These are phyloP conservation scores for Thunnus thynnus DNA, from an alignment of 2,113 vertebrate genomes.

Conservation along the genomic window DNA sequence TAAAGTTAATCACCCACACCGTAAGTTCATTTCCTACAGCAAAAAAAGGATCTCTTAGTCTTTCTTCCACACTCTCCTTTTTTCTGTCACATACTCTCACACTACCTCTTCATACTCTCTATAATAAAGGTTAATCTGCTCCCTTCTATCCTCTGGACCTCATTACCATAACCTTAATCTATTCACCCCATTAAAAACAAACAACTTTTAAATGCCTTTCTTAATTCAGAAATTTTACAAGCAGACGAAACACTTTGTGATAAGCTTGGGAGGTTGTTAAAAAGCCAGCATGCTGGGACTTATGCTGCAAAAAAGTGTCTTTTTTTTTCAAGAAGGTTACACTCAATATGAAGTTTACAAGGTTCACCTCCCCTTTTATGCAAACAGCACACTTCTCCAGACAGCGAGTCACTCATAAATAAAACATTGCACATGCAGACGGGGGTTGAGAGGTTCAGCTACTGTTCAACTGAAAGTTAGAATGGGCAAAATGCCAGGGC, in stretches of 20 bases:
- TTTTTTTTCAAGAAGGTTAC: background rate
- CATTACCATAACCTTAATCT: conserved; percentile 35
- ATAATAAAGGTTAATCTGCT: conserved; percentile 35
- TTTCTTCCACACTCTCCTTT: background rate
- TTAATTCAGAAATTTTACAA: conserved; percentile 31
- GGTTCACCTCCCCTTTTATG: background rate
- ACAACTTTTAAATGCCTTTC: conserved; percentile 14
- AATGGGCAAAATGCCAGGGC: background rate
- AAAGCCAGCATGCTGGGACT: background rate
- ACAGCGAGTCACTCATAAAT: conserved; percentile 33
- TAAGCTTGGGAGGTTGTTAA: background rate
- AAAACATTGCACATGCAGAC: conserved; percentile 30
- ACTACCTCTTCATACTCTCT: background rate
- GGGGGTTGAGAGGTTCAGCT: conserved; percentile 11
- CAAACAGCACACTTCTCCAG: conserved; percentile 31
- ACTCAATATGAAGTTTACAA: background rate
- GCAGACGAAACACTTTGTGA: background rate
- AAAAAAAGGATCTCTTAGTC: background rate
- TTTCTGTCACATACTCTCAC: background rate
- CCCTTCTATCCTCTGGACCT: conserved; percentile 12
- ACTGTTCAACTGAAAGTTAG: background rate
- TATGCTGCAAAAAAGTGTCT: conserved; percentile 3
- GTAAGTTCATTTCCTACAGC: conserved; percentile 13
- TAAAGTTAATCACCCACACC: conserved; percentile 28
- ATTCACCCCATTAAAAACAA: conserved; percentile 36